Evolutionary conservation across 2,113 vertebrate species (phyloP), one percentile per base, ranked within the genome.

Genomic region (Gulo gulo): DNA sequence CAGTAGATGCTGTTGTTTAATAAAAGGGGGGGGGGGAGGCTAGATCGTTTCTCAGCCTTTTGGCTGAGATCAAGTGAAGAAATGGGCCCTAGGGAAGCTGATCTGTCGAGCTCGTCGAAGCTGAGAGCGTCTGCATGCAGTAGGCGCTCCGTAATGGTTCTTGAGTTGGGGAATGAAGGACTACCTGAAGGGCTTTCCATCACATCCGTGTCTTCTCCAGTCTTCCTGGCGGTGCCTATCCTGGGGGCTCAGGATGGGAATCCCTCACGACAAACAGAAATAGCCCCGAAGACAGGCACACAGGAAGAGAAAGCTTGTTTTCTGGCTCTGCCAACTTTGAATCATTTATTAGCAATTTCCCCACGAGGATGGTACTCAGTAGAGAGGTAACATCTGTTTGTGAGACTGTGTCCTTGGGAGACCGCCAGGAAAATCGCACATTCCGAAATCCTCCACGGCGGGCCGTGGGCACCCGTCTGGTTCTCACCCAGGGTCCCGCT

Each of bases 331-430:
- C 95, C 94, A 52, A 52, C 80, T 42, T 69, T 92, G 96, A 96
- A 63, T 97, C 97, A 95, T 93, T 97, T 98, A 94, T 98, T 96
- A 97, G 94, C 91, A 50, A 23, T 47, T 76, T 83, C 97, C 96
- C 95, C 97, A 26, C n/a, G 91, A 95, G 96, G 67, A 29, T 63
- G 29, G 0, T 14, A 11, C 34, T 89, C 23, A 36, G 65, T 13
- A 29, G 98, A 97, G 97, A 95, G 50, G 96, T 94, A 96, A 97
- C 98, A 98, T 97, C 98, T 98, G 98, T 73, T 91, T 96, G 97
- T 31, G 93, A 94, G 97, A 92, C 94, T 86, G 89, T 97, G 97
- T 98, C 97, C 96, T 97, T 98, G 97, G 98, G 98, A 97, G 71
- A 76, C 95, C 1, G 82, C 98, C 98, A 98, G 97, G 42, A 94